Conservation (phyloP, 2,888 invertebrate genomes). For the Tipula unca region DNA sequence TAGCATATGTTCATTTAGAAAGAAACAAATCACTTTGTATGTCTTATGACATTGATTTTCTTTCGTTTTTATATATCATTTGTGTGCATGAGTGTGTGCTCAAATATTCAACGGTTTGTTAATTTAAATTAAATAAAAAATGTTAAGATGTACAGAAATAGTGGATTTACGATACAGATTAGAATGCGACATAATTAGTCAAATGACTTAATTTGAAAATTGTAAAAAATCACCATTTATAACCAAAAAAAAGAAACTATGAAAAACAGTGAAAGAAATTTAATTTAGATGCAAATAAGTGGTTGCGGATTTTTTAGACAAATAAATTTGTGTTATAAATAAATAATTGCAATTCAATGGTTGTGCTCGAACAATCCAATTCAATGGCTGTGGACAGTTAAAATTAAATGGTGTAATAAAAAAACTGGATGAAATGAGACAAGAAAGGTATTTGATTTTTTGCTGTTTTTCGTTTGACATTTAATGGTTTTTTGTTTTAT, state of each 20-base stretch:
- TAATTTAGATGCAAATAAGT: too few species aligned
- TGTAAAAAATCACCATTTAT: neutral
- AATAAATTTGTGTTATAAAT: too few species aligned
- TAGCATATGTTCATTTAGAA: neutral
- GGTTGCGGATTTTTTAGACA: too few species aligned
- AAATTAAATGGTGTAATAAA: too few species aligned
- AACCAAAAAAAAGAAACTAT: neutral
- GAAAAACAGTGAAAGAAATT: neutral
- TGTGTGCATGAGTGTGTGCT: neutral
- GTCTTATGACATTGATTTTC: neutral
- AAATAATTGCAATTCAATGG: too few species aligned
- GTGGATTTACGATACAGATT: neutral
- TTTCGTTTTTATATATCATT: neutral
- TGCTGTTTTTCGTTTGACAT: too few species aligned
- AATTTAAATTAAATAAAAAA: conserved; percentile 8
- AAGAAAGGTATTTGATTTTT: too few species aligned
- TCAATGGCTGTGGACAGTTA: too few species aligned
- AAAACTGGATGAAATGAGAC: too few species aligned
- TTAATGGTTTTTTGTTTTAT: too few species aligned
- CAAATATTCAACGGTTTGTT: neutral
- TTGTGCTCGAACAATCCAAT: too few species aligned
- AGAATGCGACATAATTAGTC: conserved; percentile 14
- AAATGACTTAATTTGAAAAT: conserved; percentile 17
- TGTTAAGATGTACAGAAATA: neutral
- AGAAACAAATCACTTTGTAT: neutral